Evolutionary conservation across 2,888 invertebrate genomes (phyloP).

Genomic region (Harpalus rubripes): DNA sequence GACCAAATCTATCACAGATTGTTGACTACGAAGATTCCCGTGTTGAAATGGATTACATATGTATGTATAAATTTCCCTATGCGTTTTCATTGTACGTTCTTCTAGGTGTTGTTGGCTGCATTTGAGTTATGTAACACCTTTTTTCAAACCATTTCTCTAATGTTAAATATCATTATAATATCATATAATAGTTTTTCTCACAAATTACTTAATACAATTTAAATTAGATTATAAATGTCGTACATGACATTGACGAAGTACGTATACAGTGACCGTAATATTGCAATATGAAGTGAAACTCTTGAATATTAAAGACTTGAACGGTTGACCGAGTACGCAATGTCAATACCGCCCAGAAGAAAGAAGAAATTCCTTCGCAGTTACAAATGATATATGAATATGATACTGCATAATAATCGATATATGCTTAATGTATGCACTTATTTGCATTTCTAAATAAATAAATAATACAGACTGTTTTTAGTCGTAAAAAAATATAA

Average conservation of each 20-base stretch:
- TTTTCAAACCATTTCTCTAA: not conserved
- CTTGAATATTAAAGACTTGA: slow-evolving; percentile 29
- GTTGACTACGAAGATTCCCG: too few relatives aligned
- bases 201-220: slow-evolving; percentile 4
- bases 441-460: slow-evolving; percentile 17
- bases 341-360: slow-evolving; percentile 20
- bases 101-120: not conserved
- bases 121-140: not conserved
- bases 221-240: not conserved
- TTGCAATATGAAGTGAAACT: slow-evolving; percentile 24
- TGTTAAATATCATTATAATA: not conserved
- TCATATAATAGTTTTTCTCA: not conserved
- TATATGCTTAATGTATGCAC: not conserved
- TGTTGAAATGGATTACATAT: too few relatives aligned
- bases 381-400: slow-evolving; percentile 1
- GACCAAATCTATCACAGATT: too few relatives aligned
- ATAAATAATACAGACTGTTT: not conserved
- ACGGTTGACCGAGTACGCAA: slow-evolving; percentile 27
- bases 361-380: not conserved
- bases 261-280: slow-evolving; percentile 20
- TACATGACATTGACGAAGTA: slow-evolving; percentile 32
- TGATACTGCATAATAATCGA: not conserved
- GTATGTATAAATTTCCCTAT: not conserved
- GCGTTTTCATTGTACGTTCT: not conserved
- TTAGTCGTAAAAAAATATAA: too few relatives aligned